These are phyloP conservation scores for Sebastolobus altivelis DNA, from an alignment of 2,797 vertebrate species.

Conservation along the genomic window DNA sequence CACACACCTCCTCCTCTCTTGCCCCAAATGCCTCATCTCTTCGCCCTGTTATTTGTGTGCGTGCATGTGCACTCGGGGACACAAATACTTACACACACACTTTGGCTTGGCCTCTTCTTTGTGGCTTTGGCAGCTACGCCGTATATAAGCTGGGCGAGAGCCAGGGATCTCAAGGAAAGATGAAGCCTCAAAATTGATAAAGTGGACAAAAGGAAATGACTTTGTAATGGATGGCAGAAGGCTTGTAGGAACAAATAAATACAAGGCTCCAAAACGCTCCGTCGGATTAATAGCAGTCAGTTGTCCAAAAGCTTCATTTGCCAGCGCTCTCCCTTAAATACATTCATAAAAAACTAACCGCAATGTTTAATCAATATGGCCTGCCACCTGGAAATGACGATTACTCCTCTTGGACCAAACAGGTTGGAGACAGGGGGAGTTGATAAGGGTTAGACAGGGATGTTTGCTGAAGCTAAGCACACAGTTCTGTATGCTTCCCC, in stretches of 20 bases:
- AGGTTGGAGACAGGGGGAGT: constrained; percentile 27
- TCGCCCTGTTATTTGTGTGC: constrained; percentile 35
- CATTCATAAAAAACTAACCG: constrained; percentile 65
- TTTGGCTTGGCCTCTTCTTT: constrained; percentile 30
- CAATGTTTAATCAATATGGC: constrained; percentile 68
- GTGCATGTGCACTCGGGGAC: constrained; percentile 15
- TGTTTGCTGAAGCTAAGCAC: constrained; percentile 69
- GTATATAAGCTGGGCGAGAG: constrained; percentile 51
- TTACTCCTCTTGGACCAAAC: constrained; percentile 48
- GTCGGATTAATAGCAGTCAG: constrained; percentile 66
- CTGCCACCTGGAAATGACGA: constrained; percentile 60
- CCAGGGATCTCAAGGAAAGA: constrained; percentile 70
- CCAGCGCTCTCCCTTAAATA: constrained; percentile 63
- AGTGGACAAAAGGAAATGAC: constrained; percentile 71
- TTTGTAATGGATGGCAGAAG: constrained; percentile 67
- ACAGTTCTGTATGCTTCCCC: constrained; percentile 45
- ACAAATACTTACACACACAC: constrained; percentile 19
- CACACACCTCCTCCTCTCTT: background rate
- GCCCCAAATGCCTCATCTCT: constrained; percentile 50
- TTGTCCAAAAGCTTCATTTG: constrained; percentile 70
- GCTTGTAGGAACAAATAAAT: constrained; percentile 68
- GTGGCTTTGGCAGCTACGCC: constrained; percentile 49
- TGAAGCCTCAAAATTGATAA: constrained; percentile 69
- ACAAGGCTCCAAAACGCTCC: constrained; percentile 47
- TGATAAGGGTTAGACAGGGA: constrained; percentile 54